phyloP scores from a whole-genome alignment of 1,140 invertebrate genomes.

The Leptestheria dahalacensis region DNA sequence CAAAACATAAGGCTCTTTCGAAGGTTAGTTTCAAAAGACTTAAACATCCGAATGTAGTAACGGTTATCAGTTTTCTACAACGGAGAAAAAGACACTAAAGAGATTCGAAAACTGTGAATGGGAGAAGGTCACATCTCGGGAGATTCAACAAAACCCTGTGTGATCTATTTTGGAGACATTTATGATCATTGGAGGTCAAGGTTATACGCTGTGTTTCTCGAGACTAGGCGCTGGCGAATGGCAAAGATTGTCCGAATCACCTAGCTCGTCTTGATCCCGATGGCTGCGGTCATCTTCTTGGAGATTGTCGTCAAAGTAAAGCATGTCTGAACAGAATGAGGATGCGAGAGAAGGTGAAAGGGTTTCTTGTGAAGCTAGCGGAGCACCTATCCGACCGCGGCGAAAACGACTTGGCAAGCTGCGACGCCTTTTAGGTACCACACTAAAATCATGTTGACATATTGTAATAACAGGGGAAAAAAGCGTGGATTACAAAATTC shows the following conservation, averaged over 20 bases:
- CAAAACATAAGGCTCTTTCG: no score
- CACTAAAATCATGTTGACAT: neutral
- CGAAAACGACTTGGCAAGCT: conserved; percentile 7
- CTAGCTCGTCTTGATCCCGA: neutral
- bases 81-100: no score
- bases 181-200: no score
- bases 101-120: no score
- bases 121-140: no score
- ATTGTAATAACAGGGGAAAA: neutral
- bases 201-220: neutral
- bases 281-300: neutral
- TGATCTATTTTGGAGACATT: no score
- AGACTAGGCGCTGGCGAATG: neutral
- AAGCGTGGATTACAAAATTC: neutral
- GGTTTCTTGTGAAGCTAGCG: conserved; percentile 13
- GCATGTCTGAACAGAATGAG: conserved; percentile 11
- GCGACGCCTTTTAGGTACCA: conserved; percentile 4
- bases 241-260: neutral
- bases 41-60: no score
- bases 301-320: conserved; percentile 1
- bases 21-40: no score
- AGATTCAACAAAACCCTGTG: no score
- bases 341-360: conserved; percentile 15
- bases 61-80: no score
- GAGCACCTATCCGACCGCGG: conserved; percentile 7